Percentiles rank a stretch among this genome's conserved stretches.
Evolutionary conservation across 2,888 invertebrate genomes (phyloP).

Genomic region (Iphiclides podalirius): DNA sequence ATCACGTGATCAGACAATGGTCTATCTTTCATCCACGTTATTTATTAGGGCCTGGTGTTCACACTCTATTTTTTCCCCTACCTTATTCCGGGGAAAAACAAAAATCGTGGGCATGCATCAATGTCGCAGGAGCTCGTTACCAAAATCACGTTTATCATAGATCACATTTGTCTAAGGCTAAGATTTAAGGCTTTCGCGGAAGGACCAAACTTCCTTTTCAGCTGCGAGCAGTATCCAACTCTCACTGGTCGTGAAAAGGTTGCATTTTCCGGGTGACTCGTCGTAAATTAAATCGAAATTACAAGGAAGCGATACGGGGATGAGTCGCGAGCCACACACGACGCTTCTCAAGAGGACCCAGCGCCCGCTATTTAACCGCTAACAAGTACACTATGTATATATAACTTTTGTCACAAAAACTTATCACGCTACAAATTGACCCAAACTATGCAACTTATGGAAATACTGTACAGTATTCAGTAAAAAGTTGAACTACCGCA

Average conservation of each 20-base stretch:
- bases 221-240: conserved; percentile 33
- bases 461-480: neutral
- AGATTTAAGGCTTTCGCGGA: conserved; percentile 39
- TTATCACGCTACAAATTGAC: neutral
- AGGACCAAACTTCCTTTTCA: conserved; percentile 33
- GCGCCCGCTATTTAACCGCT: conserved; percentile 50
- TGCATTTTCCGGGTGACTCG: conserved; percentile 35
- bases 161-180: conserved; percentile 76
- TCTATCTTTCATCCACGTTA: conserved; percentile 72
- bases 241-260: conserved; percentile 35
- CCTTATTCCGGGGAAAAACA: conserved; percentile 61
- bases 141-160: conserved; percentile 77
- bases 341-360: conserved; percentile 69
- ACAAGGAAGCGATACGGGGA: conserved; percentile 49
- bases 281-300: conserved; percentile 44
- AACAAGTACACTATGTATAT: conserved; percentile 57
- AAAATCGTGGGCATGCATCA: conserved; percentile 67
- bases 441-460: neutral
- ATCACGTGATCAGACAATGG: conserved; percentile 77
- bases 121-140: conserved; percentile 67
- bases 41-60: conserved; percentile 61
- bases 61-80: conserved; percentile 62
- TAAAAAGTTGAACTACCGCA: neutral
- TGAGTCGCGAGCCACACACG: conserved; percentile 77
- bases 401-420: conserved; percentile 42